A percentile compares a stretch with the other conserved stretches of the same genome.
phyloP scores from a whole-genome alignment of 92 coral and sea anemone species.

The Palythoa caribaeorum region DNA sequence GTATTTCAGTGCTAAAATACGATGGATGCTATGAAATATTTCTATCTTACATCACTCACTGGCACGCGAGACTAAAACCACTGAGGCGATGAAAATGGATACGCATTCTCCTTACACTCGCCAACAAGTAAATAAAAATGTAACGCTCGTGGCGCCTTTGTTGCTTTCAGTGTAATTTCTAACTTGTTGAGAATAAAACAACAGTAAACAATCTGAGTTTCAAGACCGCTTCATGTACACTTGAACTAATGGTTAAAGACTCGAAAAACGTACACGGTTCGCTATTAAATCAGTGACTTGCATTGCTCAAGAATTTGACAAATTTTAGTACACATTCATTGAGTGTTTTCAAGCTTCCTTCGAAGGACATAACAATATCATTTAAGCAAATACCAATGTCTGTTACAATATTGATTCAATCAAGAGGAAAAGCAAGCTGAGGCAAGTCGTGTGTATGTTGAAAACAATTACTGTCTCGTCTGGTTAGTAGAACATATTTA shows the following conservation, averaged over 20 bases:
- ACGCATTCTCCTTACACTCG: no score
- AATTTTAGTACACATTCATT: not conserved
- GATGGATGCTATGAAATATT: not conserved
- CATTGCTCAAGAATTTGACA: not conserved
- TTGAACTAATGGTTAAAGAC: not conserved
- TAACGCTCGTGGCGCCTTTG: not conserved
- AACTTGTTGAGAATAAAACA: conserved; percentile 1
- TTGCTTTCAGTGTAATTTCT: not conserved
- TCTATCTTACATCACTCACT: not conserved
- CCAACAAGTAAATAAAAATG: not conserved
- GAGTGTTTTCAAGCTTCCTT: not conserved
- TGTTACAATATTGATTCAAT: not conserved
- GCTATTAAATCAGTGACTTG: not conserved
- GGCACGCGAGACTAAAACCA: no score
- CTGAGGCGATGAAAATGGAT: no score
- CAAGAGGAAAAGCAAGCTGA: not conserved
- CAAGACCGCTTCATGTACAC: not conserved
- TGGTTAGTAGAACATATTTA: not conserved
- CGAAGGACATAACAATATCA: not conserved
- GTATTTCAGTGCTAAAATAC: not conserved
- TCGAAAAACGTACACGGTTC: not conserved
- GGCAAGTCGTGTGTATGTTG: not conserved
- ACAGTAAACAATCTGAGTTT: not conserved
- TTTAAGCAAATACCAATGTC: not conserved
- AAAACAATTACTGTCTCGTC: not conserved